phyloP scores from a whole-genome alignment of 1,140 invertebrate species.

The Temnothorax longispinosus region DNA sequence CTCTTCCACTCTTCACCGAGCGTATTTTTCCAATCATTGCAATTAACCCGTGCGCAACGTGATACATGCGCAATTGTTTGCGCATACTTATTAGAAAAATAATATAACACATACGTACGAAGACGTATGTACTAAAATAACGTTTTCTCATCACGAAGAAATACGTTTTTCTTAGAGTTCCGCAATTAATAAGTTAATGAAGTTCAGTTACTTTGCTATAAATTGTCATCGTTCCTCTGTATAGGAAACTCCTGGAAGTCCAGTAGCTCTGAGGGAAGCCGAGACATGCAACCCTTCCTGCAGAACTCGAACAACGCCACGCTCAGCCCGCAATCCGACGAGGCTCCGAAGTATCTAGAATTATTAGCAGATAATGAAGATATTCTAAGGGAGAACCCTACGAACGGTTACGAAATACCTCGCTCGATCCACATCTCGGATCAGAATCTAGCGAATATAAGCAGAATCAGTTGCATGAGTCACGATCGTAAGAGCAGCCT shows the following conservation, averaged over 20 bases:
- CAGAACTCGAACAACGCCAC: constrained; percentile 78
- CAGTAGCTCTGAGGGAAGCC: constrained; percentile 81
- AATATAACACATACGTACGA: neutral
- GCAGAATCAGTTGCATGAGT: constrained; percentile 49
- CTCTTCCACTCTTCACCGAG: neutral
- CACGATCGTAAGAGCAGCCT: constrained; percentile 51
- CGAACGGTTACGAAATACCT: constrained; percentile 88
- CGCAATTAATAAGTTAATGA: neutral
- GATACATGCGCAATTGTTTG: neutral
- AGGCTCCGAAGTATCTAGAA: constrained; percentile 87
- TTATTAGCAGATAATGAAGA: constrained; percentile 85
- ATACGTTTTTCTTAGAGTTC: neutral
- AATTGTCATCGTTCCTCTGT: constrained; percentile 16
- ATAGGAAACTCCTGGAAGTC: constrained; percentile 84
- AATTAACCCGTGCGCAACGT: neutral
- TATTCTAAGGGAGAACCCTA: constrained; percentile 81
- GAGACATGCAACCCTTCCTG: constrained; percentile 82
- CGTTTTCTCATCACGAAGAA: neutral
- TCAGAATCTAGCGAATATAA: constrained; percentile 62
- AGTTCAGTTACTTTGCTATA: neutral
- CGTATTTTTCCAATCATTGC: neutral
- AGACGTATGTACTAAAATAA: neutral
- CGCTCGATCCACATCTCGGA: constrained; percentile 79
- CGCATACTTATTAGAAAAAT: neutral
- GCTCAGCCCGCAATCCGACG: constrained; percentile 69